phyloP scores from a whole-genome alignment of 2,888 invertebrate genomes.

The Aricia artaxerxes region DNA sequence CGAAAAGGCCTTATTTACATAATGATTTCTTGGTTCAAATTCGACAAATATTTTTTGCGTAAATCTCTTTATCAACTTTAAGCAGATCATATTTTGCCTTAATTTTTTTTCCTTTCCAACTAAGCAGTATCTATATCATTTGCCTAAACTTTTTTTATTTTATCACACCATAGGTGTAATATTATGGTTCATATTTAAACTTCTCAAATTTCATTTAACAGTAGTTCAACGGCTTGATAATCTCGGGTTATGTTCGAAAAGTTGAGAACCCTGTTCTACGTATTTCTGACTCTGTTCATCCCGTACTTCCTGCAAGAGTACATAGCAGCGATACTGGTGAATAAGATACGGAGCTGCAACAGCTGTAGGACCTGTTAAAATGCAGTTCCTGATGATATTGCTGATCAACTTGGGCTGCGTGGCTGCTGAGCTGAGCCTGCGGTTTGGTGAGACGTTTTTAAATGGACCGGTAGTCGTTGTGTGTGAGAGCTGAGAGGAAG shows the following conservation, averaged over 20 bases:
- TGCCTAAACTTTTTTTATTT: too few species aligned
- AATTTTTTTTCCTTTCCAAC: too few species aligned
- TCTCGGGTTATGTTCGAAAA: slow-evolving; percentile 60
- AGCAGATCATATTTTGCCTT: too few species aligned
- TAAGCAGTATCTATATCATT: too few species aligned
- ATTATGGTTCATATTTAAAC: too few species aligned
- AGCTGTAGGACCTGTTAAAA: slow-evolving; percentile 53
- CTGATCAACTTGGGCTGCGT: slow-evolving; percentile 59
- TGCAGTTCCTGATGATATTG: slow-evolving; percentile 55
- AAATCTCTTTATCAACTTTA: too few species aligned
- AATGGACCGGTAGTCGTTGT: background rate
- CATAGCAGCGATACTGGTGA: slow-evolving; percentile 65
- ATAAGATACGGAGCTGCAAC: slow-evolving; percentile 58
- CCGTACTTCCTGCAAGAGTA: slow-evolving; percentile 72
- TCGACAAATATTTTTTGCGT: too few species aligned
- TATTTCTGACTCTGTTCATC: slow-evolving; percentile 63
- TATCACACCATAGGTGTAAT: too few species aligned
- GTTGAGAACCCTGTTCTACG: slow-evolving; percentile 66
- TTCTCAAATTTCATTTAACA: background rate
- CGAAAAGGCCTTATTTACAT: too few species aligned
- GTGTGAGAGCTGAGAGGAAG: too few species aligned
- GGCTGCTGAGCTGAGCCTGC: slow-evolving; percentile 61
- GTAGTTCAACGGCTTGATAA: background rate
- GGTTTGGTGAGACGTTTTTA: slow-evolving; percentile 58
- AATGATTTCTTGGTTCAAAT: too few species aligned